Percentiles rank a stretch among this genome's conserved stretches.
These are phyloP conservation scores for Varanus komodoensis DNA, from an alignment of 2,113 vertebrate genomes.

Conservation along the genomic window DNA sequence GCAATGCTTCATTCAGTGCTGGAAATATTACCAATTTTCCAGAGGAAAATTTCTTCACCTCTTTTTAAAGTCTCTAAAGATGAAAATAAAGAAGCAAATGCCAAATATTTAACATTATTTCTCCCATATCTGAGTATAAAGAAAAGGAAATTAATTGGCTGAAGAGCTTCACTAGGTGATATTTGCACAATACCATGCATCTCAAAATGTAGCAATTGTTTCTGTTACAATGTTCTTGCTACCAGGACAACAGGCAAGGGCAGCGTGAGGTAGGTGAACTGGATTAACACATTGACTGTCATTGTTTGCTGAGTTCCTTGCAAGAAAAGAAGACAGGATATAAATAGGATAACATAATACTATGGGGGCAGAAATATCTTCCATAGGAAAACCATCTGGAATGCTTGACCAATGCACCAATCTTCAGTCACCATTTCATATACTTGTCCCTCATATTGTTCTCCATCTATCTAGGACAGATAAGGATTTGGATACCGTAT, in stretches of 20 bases:
- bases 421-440: background rate
- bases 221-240: background rate
- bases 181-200: background rate
- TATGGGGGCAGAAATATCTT: background rate
- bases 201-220: background rate
- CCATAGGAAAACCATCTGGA: too few relatives aligned
- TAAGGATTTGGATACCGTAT: background rate
- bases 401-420: too few relatives aligned
- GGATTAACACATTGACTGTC: constrained; percentile 28
- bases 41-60: too few relatives aligned
- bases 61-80: too few relatives aligned
- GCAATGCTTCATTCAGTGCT: background rate
- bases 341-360: too few relatives aligned
- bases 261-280: constrained; percentile 10
- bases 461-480: background rate
- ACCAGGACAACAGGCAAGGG: background rate
- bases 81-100: background rate
- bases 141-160: background rate
- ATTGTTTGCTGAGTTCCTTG: too few relatives aligned
- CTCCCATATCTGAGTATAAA: background rate
- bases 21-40: background rate
- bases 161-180: background rate
- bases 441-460: background rate
- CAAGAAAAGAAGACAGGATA: too few relatives aligned
- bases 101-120: constrained; percentile 23